phyloP scores from a whole-genome alignment of 2,797 vertebrate species.

The Morelia viridis region DNA sequence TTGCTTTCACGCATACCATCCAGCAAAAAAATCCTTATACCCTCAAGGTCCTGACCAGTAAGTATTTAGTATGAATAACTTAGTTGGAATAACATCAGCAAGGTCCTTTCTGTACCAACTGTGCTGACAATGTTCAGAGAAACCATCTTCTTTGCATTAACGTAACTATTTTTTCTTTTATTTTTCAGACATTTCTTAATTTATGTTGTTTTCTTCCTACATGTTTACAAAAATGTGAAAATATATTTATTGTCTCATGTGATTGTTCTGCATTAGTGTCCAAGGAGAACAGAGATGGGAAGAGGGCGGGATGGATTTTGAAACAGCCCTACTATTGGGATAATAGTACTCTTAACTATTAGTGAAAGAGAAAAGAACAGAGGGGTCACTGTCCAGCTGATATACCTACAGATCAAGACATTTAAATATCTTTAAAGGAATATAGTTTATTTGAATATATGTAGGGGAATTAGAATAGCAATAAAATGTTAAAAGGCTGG shows the following conservation, averaged over 20 bases:
- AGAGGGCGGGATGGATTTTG: neutral
- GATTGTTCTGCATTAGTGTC: neutral
- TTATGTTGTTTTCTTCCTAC: accelerated
- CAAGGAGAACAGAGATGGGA: neutral
- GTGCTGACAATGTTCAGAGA: neutral
- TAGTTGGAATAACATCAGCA: neutral
- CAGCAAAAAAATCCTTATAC: constrained; percentile 97
- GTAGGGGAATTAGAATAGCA: neutral
- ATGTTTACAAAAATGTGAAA: neutral
- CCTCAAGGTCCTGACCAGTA: constrained; percentile 91
- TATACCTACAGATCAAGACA: neutral
- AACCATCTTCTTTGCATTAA: neutral
- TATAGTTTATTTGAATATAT: neutral
- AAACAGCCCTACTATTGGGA: neutral
- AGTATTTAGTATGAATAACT: constrained; percentile 64
- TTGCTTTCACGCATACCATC: constrained; percentile 96
- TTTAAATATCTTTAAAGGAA: neutral
- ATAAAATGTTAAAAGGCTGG: neutral
- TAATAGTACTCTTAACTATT: neutral
- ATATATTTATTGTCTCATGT: neutral
- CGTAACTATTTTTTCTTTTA: neutral
- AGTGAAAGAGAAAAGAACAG: neutral
- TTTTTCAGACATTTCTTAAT: neutral
- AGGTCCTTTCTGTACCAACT: neutral
- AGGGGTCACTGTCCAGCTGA: neutral